Evolutionary conservation across 2,113 vertebrate species (phyloP), one percentile per base, ranked within the genome.

Genomic region (Xenopus laevis): DNA sequence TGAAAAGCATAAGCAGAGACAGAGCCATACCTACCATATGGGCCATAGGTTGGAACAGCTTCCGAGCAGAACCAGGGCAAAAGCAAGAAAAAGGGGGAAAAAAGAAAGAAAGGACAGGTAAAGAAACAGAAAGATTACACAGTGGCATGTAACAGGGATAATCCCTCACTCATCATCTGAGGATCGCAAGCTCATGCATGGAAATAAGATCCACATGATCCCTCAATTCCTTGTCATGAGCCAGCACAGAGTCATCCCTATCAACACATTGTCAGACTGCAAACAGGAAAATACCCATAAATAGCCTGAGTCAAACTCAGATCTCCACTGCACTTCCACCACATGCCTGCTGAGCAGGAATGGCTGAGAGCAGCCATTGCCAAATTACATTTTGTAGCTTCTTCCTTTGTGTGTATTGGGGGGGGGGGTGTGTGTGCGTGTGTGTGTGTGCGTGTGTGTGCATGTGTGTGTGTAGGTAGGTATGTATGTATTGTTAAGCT

Each of bases 41-140:
- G 95, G 86, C 95, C 95, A 71, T 96, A 95, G 1, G 90, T 91
- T 65, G 93, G 94, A 89, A 96, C 93, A 78, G 93, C 94, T 90
- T 91, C 89, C 85, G 90, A 23, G 18, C 80, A 86, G 79, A 83
- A 90, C 82, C 85, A 85, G 57, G 83, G 84, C 84, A 85, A 86
- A 88, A 89, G 87, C 85, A 87, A 82, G 76, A 84, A 77, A 79
- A 59, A 80, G 74, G 47, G 15, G 10, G 80, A 72, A 59, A 80
- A 86, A 40, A 81, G 52, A 55, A 62, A 92, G 33, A 85, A 82
- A 82, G 77, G 69, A 82, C 79, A 68, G 80, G 82, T 75, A 85
- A 21, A 83, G 79, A 79, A 79, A 81, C 9, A 75, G 58, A 65
- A 65, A 76, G 66, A 23, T 76, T 76, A 76, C 23, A 63, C 57